Evolutionary conservation across 64 coral and sea anemone genomes (phyloP).

Genomic region (Actinia equina): DNA sequence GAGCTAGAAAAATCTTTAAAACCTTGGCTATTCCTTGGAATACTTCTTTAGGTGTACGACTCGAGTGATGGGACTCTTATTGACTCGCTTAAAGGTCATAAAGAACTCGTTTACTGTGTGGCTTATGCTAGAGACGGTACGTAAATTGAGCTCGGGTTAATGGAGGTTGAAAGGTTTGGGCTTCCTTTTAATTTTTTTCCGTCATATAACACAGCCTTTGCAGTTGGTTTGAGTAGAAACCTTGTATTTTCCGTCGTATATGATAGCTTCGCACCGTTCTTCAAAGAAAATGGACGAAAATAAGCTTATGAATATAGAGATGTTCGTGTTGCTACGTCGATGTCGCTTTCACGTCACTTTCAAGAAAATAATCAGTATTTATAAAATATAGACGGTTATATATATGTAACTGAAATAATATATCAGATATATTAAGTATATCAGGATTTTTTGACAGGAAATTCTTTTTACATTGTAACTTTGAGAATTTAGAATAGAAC

Average conservation of each 20-base stretch:
- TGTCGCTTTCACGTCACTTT: not conserved
- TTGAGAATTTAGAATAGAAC: not conserved
- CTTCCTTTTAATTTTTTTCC: not conserved
- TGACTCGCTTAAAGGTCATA: conserved; percentile 97
- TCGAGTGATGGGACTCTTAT: conserved; percentile 96
- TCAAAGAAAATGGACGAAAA: not conserved
- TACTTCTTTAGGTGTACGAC: conserved; percentile 91
- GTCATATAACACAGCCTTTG: not conserved
- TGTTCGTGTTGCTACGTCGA: not conserved
- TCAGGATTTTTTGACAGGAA: not conserved
- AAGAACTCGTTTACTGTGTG: conserved; percentile 93
- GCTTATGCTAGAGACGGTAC: conserved; percentile 94
- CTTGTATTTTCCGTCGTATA: not conserved
- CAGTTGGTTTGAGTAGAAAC: not conserved
- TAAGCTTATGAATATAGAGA: not conserved
- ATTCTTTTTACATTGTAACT: not conserved
- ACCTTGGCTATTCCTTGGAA: conserved; percentile 19
- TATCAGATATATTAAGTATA: not conserved
- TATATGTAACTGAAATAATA: no score
- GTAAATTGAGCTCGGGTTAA: not conserved
- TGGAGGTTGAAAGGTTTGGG: not conserved
- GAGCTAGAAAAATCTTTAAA: conserved; percentile 27
- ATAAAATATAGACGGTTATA: no score
- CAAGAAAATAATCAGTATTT: not conserved
- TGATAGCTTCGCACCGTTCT: not conserved